These are phyloP conservation scores for Entomyzon cyanotis DNA, from an alignment of 2,113 vertebrate species.

Conservation along the genomic window DNA sequence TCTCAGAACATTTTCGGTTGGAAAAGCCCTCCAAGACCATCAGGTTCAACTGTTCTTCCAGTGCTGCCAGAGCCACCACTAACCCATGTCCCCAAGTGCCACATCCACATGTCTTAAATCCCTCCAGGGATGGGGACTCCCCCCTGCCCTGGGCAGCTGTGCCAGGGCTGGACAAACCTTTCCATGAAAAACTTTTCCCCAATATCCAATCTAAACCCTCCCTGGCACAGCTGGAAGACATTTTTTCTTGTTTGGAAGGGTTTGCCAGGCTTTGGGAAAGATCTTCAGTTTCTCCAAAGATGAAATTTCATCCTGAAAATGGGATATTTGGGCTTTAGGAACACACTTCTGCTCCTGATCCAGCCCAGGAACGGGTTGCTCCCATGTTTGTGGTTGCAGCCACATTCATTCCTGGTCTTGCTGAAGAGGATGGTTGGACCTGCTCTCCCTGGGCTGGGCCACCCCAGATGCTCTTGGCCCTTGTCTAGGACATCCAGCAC, in stretches of 20 bases:
- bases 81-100: rapidly evolving
- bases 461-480: background rate
- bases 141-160: background rate
- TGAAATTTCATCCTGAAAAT: rapidly evolving
- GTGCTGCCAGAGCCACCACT: background rate
- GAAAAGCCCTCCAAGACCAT: background rate
- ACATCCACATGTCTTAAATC: rapidly evolving
- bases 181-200: background rate
- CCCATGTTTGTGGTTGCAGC: rapidly evolving
- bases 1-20: rapidly evolving
- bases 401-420: background rate
- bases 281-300: rapidly evolving
- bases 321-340: rapidly evolving
- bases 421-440: background rate
- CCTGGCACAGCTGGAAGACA: background rate
- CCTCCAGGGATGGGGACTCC: background rate
- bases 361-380: background rate
- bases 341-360: rapidly evolving
- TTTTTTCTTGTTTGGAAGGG: background rate
- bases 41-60: rapidly evolving
- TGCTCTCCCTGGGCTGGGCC: background rate
- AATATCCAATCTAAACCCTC: rapidly evolving
- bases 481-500: rapidly evolving
- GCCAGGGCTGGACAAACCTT: background rate
- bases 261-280: background rate